These are phyloP conservation scores for Eristalinus sepulchralis DNA, from an alignment of 2,888 invertebrate genomes.

Conservation along the genomic window DNA sequence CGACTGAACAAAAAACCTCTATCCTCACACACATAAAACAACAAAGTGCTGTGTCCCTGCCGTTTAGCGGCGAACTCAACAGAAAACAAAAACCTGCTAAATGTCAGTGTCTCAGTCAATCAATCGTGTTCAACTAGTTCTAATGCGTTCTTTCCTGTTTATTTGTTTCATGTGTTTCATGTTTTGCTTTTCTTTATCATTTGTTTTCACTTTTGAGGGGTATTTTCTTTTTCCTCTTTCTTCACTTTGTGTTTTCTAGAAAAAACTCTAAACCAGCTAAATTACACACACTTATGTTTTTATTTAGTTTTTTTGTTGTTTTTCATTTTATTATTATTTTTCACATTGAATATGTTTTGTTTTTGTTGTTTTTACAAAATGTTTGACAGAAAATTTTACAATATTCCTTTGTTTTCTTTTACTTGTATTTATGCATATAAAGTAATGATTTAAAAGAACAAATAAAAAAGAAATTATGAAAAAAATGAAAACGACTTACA, in stretches of 20 bases:
- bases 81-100: too few species aligned
- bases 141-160: too few species aligned
- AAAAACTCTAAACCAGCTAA: constrained; percentile 74
- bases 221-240: constrained; percentile 38
- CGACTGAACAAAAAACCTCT: too few species aligned
- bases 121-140: too few species aligned
- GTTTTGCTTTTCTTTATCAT: neutral
- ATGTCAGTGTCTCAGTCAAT: too few species aligned
- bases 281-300: constrained; percentile 77
- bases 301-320: constrained; percentile 58
- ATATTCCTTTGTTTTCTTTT: constrained; percentile 27
- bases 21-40: too few species aligned
- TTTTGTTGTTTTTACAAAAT: constrained; percentile 68
- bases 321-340: constrained; percentile 55
- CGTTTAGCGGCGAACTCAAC: too few species aligned
- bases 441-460: neutral
- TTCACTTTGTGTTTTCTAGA: constrained; percentile 65
- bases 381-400: constrained; percentile 64
- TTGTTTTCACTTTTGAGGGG: constrained; percentile 25
- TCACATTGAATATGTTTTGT: constrained; percentile 73
- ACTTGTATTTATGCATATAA: constrained; percentile 29
- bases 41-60: too few species aligned
- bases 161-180: too few species aligned
- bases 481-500: constrained; percentile 65
- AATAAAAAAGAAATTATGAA: neutral